A percentile compares a stretch with the other conserved stretches of the same genome.
Conservation (phyloP, 2,113 vertebrate genomes). For the Benitochromis conjunctus region DNA sequence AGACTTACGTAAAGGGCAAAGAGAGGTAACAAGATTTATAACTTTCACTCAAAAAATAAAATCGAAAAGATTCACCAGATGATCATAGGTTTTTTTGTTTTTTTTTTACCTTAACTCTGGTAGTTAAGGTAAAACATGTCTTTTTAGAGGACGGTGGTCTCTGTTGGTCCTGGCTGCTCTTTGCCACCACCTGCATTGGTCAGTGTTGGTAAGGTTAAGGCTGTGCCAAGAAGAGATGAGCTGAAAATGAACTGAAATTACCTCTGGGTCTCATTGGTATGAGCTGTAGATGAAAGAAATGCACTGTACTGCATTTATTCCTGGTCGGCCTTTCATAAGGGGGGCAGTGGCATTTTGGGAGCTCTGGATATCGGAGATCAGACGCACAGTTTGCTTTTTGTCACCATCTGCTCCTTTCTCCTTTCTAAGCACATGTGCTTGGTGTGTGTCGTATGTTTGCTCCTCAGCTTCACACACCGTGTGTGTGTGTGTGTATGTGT, state of each 20-base stretch:
- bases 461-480: background rate
- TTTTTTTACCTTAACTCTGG: background rate
- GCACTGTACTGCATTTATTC: background rate
- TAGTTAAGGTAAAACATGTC: no score
- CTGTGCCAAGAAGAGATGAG: background rate
- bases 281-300: background rate
- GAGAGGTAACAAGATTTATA: slow-evolving; percentile 3
- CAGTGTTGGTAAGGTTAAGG: background rate
- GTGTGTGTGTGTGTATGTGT: background rate
- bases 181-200: background rate
- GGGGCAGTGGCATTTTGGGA: background rate
- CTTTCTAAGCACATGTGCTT: background rate
- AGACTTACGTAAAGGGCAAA: background rate
- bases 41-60: background rate
- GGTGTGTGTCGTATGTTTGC: background rate
- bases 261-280: background rate
- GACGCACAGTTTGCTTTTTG: background rate
- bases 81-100: background rate
- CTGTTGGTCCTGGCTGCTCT: background rate
- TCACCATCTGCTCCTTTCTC: background rate
- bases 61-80: background rate
- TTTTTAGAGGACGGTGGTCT: background rate
- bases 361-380: background rate
- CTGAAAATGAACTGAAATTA: background rate
- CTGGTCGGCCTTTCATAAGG: background rate